Evolutionary conservation across 2,113 vertebrate genomes (phyloP).

Genomic region (Psettodes erumei): DNA sequence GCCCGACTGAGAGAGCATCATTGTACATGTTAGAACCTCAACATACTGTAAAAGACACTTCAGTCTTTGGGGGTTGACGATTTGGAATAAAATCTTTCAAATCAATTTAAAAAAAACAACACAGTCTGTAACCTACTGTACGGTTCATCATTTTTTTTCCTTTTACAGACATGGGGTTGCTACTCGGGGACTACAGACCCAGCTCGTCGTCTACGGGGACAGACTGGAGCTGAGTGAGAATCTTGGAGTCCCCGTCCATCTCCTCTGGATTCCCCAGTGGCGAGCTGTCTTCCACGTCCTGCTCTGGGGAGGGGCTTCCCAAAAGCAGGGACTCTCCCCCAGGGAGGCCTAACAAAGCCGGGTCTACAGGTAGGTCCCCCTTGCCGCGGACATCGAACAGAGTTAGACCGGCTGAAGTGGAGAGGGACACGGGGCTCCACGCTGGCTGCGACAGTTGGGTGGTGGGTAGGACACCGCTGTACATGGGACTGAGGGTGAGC

Average conservation of each 20-base stretch:
- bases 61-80: not conserved
- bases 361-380: conserved; percentile 82
- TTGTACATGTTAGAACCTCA: conserved; percentile 1
- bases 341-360: conserved; percentile 82
- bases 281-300: conserved; percentile 73
- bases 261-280: conserved; percentile 82
- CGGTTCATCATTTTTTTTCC: not conserved
- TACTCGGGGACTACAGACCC: conserved; percentile 73
- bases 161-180: conserved; percentile 3
- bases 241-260: conserved; percentile 84
- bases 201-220: conserved; percentile 90
- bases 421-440: conserved; percentile 80
- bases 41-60: not conserved
- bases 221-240: conserved; percentile 91
- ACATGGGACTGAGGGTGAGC: conserved; percentile 82
- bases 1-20: conserved; percentile 9
- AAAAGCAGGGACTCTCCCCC: conserved; percentile 86
- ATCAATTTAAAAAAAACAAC: conserved; percentile 6
- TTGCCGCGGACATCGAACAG: conserved; percentile 84
- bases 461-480: conserved; percentile 66
- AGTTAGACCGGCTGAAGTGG: conserved; percentile 78
- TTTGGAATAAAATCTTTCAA: not conserved
- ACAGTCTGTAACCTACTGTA: not conserved
- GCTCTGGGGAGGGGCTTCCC: conserved; percentile 80
- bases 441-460: conserved; percentile 74